These are phyloP conservation scores for Drosophila mauritiana DNA, from an alignment of 1,140 invertebrate genomes.

Conservation along the genomic window DNA sequence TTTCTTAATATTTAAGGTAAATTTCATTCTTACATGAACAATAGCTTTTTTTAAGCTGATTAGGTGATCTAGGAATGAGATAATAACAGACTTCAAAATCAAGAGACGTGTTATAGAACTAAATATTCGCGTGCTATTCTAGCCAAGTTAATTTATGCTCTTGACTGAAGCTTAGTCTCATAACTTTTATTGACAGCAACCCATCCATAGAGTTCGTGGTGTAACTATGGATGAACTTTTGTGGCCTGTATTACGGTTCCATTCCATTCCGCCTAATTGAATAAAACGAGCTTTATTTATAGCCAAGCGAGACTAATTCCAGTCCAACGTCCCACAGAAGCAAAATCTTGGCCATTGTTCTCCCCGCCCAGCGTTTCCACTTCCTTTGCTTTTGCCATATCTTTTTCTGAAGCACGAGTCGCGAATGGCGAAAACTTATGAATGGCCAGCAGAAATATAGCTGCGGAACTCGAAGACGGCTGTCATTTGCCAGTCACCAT, in stretches of 20 bases:
- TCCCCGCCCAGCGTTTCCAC: constrained; percentile 17
- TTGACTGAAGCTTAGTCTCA: neutral
- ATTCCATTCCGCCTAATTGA: constrained; percentile 38
- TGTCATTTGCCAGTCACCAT: constrained; percentile 47
- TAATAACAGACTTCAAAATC: neutral
- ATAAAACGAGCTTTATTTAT: constrained; percentile 40
- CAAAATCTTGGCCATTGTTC: constrained; percentile 42
- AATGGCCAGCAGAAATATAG: constrained; percentile 31
- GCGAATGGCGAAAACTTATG: constrained; percentile 44
- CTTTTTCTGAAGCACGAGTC: constrained; percentile 26
- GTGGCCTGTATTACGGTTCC: constrained; percentile 6
- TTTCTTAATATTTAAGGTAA: no score
- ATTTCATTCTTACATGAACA: no score
- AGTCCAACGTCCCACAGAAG: constrained; percentile 34
- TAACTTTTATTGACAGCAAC: neutral
- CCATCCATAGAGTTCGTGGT: constrained; percentile 4
- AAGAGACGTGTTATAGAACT: neutral
- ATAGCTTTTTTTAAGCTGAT: neutral
- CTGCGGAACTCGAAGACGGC: constrained; percentile 19
- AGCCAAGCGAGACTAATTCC: constrained; percentile 39
- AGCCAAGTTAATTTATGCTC: neutral
- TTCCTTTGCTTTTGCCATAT: constrained; percentile 30
- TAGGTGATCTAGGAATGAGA: neutral
- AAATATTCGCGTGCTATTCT: neutral
- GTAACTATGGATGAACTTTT: constrained; percentile 4